These are phyloP conservation scores for Ceyx margarethae DNA, from an alignment of 2,113 vertebrate species.

Conservation along the genomic window DNA sequence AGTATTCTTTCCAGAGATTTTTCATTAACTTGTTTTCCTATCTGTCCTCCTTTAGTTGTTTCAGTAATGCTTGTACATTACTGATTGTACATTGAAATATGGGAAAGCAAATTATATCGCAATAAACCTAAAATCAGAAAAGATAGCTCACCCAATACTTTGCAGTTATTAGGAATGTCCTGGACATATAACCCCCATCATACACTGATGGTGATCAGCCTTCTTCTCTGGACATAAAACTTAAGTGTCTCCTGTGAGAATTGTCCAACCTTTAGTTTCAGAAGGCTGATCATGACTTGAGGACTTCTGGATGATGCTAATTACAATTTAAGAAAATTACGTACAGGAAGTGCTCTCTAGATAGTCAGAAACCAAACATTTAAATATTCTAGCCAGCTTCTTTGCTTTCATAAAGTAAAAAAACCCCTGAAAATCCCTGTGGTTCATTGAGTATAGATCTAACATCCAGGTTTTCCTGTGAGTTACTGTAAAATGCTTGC, in stretches of 20 bases:
- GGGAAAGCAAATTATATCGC: background rate
- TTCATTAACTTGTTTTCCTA: background rate
- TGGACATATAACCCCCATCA: background rate
- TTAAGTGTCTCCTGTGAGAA: background rate
- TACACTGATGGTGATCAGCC: background rate
- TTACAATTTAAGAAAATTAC: background rate
- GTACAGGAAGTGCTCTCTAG: background rate
- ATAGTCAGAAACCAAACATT: background rate
- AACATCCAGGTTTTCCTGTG: background rate
- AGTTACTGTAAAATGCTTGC: background rate
- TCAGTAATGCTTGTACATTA: background rate
- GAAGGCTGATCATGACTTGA: background rate
- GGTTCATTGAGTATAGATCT: background rate
- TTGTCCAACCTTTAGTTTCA: background rate
- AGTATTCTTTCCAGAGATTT: background rate
- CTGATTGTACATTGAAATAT: background rate
- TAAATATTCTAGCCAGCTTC: background rate
- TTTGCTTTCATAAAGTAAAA: background rate
- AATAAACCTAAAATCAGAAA: background rate
- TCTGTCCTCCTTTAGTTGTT: background rate
- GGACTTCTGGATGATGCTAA: background rate
- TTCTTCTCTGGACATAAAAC: background rate
- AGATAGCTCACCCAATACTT: background rate
- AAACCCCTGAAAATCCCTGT: background rate
- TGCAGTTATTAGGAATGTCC: background rate